Evolutionary conservation across 2,797 vertebrate species (phyloP), one percentile per base, ranked within the genome.

Genomic region (Esox masquinongy): DNA sequence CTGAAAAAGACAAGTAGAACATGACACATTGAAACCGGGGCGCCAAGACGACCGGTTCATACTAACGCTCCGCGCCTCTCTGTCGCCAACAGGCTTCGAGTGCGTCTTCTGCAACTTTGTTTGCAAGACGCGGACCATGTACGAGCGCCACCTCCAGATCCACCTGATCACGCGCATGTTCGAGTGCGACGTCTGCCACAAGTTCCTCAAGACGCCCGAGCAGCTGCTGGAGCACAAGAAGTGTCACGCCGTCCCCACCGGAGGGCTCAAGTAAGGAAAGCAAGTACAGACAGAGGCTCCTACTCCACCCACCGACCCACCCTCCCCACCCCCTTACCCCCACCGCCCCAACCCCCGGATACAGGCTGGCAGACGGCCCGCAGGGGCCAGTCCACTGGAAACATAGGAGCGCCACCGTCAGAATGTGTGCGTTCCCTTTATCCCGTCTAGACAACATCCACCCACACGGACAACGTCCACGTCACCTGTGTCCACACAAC

Each of bases 201-300:
- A 99, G 94, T 99, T 99, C 94, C 97, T 99, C 94, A 99, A 99
- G 96, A 99, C 98, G 74, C 96, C 98, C 4, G 97, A 99, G 88
- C 97, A 99, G 92, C 96, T 99, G 87, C 92, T 99, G 96, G 97
- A 99, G 94, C 98, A 99, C 93, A 99, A 99, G 95, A 99, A 97
- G 95, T 99, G 98, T 93, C 98, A 99, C 94, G 96, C 97, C 90
- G 95, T 99, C 94, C 97, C 97, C 91, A 96, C 97, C 82, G 97
- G 97, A 97, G 98, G 98, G 95, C 97, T 99, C 97, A 99, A 99
- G 98, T 99, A 99, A 99, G 98, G 97, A 98, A 98, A 99, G 96
- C 97, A 98, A 98, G 97, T 98, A 98, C 96, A 92, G 89, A 91
- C 91, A 93, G 87, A 90, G 90, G 90, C 90, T 91, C 90, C 91